These are phyloP conservation scores for Fopius arisanus DNA, from an alignment of 1,140 invertebrate species.

Conservation along the genomic window DNA sequence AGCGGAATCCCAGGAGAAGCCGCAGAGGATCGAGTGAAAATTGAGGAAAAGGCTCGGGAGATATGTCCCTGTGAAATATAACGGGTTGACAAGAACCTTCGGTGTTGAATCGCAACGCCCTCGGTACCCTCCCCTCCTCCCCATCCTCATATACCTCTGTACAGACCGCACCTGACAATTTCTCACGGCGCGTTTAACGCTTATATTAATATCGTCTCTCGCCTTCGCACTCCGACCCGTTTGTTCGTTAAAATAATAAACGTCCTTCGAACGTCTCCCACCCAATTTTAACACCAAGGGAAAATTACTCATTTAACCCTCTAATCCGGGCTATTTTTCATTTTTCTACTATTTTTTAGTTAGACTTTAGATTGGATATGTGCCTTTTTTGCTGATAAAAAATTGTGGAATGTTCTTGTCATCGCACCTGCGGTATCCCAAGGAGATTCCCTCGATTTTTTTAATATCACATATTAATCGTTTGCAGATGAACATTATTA, in stretches of 20 bases:
- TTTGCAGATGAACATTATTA: too few species aligned
- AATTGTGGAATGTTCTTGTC: neutral
- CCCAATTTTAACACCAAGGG: neutral
- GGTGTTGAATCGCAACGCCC: constrained; percentile 4
- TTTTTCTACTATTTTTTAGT: neutral
- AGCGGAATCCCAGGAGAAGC: neutral
- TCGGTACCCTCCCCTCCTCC: neutral
- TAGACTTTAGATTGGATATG: neutral
- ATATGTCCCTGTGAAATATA: neutral
- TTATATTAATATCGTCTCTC: constrained; percentile 44
- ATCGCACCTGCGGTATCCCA: too few species aligned
- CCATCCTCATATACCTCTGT: neutral
- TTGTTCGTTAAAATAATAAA: constrained; percentile 50
- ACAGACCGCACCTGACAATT: constrained; percentile 44
- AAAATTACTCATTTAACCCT: neutral
- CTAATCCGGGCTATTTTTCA: neutral
- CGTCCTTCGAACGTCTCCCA: constrained; percentile 32
- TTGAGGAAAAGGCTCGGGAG: neutral
- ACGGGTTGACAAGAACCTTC: neutral
- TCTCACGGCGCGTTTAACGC: constrained; percentile 44
- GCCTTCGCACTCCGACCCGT: constrained; percentile 28
- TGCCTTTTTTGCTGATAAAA: neutral
- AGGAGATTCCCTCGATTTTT: too few species aligned
- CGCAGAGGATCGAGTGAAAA: neutral
- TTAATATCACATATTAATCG: too few species aligned